phyloP scores from a whole-genome alignment of 1,140 invertebrate species.

The Lordiphosa clarofinis region DNA sequence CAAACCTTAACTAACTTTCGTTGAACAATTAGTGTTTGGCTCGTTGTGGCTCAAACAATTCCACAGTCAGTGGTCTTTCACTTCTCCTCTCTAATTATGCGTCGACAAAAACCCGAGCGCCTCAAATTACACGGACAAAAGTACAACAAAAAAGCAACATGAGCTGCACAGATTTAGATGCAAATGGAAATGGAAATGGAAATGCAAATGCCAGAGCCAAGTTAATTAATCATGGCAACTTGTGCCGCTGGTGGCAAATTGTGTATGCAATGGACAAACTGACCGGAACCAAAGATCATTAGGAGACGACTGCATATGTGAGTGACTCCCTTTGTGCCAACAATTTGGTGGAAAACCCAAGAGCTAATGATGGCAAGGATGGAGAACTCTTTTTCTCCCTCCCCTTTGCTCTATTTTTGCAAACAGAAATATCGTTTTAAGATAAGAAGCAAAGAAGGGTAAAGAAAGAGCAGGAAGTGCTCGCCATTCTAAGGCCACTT shows the following conservation, averaged over 20 bases:
- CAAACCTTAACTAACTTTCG: background rate
- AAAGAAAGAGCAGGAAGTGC: slow-evolving; percentile 14
- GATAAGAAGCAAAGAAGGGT: slow-evolving; percentile 19
- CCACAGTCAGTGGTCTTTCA: slow-evolving; percentile 57
- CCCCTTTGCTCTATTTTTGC: slow-evolving; percentile 50
- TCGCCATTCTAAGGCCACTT: slow-evolving; percentile 29
- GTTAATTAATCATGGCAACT: slow-evolving; percentile 62
- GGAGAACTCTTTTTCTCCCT: slow-evolving; percentile 55
- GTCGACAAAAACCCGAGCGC: slow-evolving; percentile 50
- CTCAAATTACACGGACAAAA: slow-evolving; percentile 44
- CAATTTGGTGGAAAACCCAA: slow-evolving; percentile 32
- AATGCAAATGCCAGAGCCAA: slow-evolving; percentile 39
- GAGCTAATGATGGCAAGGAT: slow-evolving; percentile 38
- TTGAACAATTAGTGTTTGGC: slow-evolving; percentile 51
- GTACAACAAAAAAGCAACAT: slow-evolving; percentile 56
- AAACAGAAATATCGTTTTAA: slow-evolving; percentile 36
- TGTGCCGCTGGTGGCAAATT: slow-evolving; percentile 42
- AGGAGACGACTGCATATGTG: slow-evolving; percentile 43
- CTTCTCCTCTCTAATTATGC: slow-evolving; percentile 51
- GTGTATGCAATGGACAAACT: slow-evolving; percentile 22
- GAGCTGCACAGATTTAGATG: slow-evolving; percentile 26
- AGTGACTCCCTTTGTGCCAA: slow-evolving; percentile 22
- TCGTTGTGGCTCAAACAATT: slow-evolving; percentile 58
- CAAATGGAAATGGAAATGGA: slow-evolving; percentile 26
- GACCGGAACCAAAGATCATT: slow-evolving; percentile 69